Evolutionary conservation across 2,113 vertebrate species (phyloP), one percentile per base, ranked within the genome.

Genomic region (Butorides virescens): DNA sequence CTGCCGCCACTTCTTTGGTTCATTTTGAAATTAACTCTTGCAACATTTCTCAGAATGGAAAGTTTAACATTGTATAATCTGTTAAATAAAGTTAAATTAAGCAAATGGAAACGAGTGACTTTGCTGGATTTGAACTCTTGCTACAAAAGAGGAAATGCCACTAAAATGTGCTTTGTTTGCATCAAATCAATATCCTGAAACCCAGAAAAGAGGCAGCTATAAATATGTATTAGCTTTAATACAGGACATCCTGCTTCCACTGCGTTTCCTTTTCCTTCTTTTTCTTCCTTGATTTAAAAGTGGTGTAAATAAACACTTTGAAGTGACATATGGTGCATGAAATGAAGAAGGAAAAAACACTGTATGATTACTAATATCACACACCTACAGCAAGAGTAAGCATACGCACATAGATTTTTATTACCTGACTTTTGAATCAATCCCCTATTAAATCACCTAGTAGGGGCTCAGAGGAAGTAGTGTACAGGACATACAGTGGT

Each of bases 161-260:
- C 20, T 72, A 62, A 70, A 79, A 92, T 70, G 11, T 83, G 68
- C n/a, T 77, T 90, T 94, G 81, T 84, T 74, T 96, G 58, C 42
- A 93, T 55, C 23, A 66, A 71, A 19, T 19, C 37, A 52, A 32
- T 53, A 93, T 93, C 93, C 91, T 91, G 89, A 95, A 81, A 90
- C 32, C 79, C 70, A 93, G 74, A 85, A 50, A 71, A 94, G 46
- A 56, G 66, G 49, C 55, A 94, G 47, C 82, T 95, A 93, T 91
- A 97, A 97, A 96, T 97, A 95, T n/a, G 18, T 13, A 74, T 87
- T 44, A 77, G 52, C 25, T 75, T 78, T 85, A 95, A 73, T 94
- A 80, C 81, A 88, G 75, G 86, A 96, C 66, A 94, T 92, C 92
- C 88, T 88, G 84, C 56, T 94, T 96, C 85, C 59, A 91, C 58